Evolutionary conservation across 37 sponge, comb jelly and placozoan species (phyloP).

Genomic region (Mnemiopsis leidyi): DNA sequence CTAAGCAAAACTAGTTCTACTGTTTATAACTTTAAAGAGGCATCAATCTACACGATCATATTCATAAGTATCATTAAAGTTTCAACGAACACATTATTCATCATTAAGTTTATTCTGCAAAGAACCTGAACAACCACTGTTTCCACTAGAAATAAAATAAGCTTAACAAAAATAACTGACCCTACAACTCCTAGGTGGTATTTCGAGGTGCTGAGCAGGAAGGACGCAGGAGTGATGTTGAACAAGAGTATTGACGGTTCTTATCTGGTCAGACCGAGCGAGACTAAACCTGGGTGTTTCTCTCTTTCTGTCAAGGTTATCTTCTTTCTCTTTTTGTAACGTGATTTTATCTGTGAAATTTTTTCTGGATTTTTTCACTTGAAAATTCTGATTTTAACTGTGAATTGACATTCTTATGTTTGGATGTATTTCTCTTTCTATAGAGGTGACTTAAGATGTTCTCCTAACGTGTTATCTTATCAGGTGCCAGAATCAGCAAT

Average conservation of each 20-base stretch:
- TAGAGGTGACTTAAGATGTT: not conserved
- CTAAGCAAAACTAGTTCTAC: too few species aligned
- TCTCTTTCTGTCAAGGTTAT: conserved; percentile 34
- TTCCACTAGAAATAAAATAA: too few species aligned
- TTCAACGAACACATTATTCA: too few species aligned
- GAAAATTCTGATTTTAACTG: not conserved
- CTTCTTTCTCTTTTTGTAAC: not conserved
- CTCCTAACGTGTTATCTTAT: too few species aligned
- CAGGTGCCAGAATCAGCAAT: not conserved
- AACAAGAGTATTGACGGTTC: not conserved
- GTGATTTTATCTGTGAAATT: not conserved
- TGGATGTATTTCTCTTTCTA: not conserved
- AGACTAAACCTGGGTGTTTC: conserved; percentile 4
- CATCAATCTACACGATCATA: too few species aligned
- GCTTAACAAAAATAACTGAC: too few species aligned
- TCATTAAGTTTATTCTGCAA: too few species aligned
- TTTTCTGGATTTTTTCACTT: not conserved
- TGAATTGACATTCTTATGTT: not conserved
- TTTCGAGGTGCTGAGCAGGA: conserved; percentile 14
- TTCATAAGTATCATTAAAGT: too few species aligned
- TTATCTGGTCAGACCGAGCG: conserved; percentile 63
- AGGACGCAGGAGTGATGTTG: conserved; percentile 43
- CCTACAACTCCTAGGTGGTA: conserved; percentile 54
- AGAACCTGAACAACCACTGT: too few species aligned
- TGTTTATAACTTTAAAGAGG: too few species aligned